Conservation (phyloP, 2,888 invertebrate species). For the Apoda limacodes region DNA sequence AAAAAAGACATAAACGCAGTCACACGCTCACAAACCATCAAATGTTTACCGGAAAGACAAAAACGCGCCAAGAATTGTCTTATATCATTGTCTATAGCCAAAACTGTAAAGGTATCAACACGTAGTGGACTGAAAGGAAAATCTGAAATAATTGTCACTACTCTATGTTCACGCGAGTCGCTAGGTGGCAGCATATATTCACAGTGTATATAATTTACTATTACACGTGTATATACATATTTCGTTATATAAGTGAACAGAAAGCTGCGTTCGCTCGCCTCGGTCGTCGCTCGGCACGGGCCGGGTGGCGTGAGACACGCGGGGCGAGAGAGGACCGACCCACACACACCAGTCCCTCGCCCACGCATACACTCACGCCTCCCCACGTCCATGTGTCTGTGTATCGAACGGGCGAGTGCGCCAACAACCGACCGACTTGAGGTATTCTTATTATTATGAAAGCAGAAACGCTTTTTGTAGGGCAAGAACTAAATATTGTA, state of each 20-base stretch:
- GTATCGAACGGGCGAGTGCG: conserved; percentile 61
- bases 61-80: background rate
- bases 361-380: conserved; percentile 34
- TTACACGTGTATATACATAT: conserved; percentile 53
- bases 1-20: conserved; percentile 18
- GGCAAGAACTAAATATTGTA: conserved; percentile 68
- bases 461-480: conserved; percentile 71
- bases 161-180: conserved; percentile 42
- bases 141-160: conserved; percentile 42
- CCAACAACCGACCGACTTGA: conserved; percentile 63
- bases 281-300: conserved; percentile 21
- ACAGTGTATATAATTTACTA: conserved; percentile 65
- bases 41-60: conserved; percentile 16
- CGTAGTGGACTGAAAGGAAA: conserved; percentile 38
- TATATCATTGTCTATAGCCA: background rate
- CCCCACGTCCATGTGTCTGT: too few species aligned
- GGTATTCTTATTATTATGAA: conserved; percentile 74
- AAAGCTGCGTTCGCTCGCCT: conserved; percentile 55
- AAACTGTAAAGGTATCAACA: conserved; percentile 31
- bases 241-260: conserved; percentile 68
- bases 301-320: conserved; percentile 16
- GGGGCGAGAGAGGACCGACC: conserved; percentile 24
- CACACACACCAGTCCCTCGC: conserved; percentile 26
- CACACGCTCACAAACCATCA: conserved; percentile 2
- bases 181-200: conserved; percentile 69